phyloP scores from a whole-genome alignment of 2,113 vertebrate species.

The Cynocephalus volans region DNA sequence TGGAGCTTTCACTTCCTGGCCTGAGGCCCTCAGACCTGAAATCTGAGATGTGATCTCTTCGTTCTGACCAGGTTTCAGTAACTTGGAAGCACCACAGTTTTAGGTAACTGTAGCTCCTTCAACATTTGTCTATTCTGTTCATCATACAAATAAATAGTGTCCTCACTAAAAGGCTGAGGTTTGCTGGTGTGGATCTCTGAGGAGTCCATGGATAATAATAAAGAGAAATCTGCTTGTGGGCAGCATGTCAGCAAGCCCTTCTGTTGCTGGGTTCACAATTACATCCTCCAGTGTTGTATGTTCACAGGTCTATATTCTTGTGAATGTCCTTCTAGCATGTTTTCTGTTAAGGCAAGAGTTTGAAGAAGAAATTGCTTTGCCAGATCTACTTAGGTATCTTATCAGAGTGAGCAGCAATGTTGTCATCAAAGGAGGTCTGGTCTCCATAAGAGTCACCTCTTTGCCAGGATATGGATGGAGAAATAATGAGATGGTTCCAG shows the following conservation, averaged over 20 bases:
- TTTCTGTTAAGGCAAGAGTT: neutral
- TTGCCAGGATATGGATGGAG: constrained; percentile 87
- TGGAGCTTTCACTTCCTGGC: neutral
- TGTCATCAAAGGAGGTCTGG: constrained; percentile 67
- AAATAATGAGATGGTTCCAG: constrained; percentile 81
- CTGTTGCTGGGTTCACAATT: neutral
- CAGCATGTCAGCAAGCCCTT: neutral
- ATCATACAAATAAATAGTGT: neutral
- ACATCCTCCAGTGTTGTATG: neutral
- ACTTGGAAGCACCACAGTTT: neutral
- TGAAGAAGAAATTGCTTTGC: constrained; percentile 79
- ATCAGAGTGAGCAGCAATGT: constrained; percentile 78
- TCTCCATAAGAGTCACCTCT: constrained; percentile 87
- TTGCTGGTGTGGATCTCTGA: neutral
- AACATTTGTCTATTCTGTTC: neutral
- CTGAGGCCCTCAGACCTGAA: neutral
- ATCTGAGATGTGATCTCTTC: neutral
- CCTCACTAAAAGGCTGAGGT: neutral
- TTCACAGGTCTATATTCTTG: neutral
- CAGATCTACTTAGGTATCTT: constrained; percentile 81
- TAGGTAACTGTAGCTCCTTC: neutral
- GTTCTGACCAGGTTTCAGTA: neutral
- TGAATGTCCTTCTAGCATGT: neutral
- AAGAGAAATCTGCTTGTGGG: neutral
- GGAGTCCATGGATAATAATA: neutral